Evolutionary conservation across 2,888 invertebrate species (phyloP).

Genomic region (Pterostichus niger): DNA sequence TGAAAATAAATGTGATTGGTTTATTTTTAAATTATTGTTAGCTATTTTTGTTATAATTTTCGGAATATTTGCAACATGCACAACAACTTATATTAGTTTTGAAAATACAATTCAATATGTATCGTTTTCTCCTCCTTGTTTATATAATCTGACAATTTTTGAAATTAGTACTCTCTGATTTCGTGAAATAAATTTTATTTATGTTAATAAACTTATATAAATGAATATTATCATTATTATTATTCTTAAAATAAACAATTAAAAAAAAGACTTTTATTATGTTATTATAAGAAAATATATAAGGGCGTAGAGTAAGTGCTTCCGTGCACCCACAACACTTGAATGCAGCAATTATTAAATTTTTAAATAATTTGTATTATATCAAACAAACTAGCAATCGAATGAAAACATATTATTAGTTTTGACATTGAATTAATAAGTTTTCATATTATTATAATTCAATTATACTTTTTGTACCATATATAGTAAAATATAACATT

Average conservation of each 20-base stretch:
- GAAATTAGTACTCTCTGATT: background rate
- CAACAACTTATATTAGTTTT: conserved; percentile 86
- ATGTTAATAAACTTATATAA: background rate
- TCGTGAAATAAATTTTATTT: background rate
- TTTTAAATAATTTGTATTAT: too few species aligned
- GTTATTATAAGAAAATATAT: too few species aligned
- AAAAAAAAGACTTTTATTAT: background rate
- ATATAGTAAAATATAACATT: too few species aligned
- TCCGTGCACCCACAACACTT: too few species aligned
- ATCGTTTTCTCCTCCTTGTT: conserved; percentile 86
- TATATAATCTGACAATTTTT: conserved; percentile 81
- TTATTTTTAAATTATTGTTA: conserved; percentile 68
- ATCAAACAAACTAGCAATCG: too few species aligned
- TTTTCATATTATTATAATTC: too few species aligned
- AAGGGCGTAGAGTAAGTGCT: too few species aligned
- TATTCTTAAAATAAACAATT: background rate
- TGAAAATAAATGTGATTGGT: conserved; percentile 31
- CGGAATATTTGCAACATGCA: conserved; percentile 83
- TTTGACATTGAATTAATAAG: too few species aligned
- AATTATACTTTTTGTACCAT: too few species aligned
- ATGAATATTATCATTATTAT: background rate
- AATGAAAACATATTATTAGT: too few species aligned
- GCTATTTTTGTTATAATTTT: conserved; percentile 81
- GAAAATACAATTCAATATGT: conserved; percentile 82
- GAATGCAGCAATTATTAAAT: too few species aligned